Percentiles rank a stretch among this genome's conserved stretches.
Conservation (phyloP, 2,797 vertebrate genomes). For the Neostethus bicornis region DNA sequence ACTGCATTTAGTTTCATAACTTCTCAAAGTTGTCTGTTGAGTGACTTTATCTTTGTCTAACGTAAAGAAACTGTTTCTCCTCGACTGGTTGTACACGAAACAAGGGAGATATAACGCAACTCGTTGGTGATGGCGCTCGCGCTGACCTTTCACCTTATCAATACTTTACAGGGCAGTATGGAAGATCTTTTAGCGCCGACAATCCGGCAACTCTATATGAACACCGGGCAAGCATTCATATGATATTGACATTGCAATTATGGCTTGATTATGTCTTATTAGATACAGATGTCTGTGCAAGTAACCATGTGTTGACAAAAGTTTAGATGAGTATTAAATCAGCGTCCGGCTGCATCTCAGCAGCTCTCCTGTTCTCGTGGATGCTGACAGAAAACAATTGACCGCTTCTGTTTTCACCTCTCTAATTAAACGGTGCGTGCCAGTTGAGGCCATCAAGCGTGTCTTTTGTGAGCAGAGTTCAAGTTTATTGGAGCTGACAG, state of each 20-base stretch:
- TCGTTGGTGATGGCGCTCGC: neutral
- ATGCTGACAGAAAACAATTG: conserved; percentile 7
- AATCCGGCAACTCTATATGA: no score
- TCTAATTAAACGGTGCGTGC: conserved; percentile 64
- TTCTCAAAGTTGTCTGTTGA: conserved; percentile 35
- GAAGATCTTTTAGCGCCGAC: no score
- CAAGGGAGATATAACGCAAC: neutral
- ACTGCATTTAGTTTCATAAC: conserved; percentile 45
- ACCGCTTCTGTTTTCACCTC: conserved; percentile 32
- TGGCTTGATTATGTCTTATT: neutral
- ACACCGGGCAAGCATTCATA: no score
- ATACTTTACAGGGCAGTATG: neutral
- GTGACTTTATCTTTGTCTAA: conserved; percentile 12
- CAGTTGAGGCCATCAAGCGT: conserved; percentile 20
- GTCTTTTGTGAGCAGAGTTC: conserved; percentile 47
- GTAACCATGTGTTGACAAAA: neutral
- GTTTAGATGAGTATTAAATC: conserved; percentile 9
- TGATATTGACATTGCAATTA: neutral
- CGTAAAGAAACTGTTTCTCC: conserved; percentile 4
- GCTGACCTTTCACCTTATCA: neutral
- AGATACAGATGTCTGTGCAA: neutral
- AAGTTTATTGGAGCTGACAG: conserved; percentile 63
- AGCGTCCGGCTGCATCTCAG: conserved; percentile 6
- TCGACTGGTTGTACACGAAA: neutral
- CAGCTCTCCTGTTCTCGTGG: neutral